Base-by-base conservation (phyloP, 2,113 vertebrate genomes). In the Eidolon helvum region DNA sequence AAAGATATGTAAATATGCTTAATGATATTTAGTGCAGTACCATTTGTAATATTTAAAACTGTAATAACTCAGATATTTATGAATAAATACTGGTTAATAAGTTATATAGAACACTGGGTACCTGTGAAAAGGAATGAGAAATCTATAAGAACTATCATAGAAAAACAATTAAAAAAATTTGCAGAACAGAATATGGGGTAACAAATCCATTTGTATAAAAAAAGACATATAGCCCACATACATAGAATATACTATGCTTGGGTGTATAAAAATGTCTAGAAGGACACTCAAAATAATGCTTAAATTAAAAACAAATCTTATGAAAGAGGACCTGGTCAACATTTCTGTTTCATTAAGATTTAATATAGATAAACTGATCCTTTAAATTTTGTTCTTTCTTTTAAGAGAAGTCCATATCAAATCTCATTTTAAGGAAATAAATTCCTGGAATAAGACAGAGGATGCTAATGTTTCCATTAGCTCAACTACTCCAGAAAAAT, bases 341-440 rank as follows among this genome's bases (percentile, higher is more conserved):
- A 61, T 85, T 85, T 85, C 43, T 92, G 57, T 59, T 85, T 86
- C 14, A 50, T 65, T 65, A 92, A 92, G 28, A 86, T 91, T 80
- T 92, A 61, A 59, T 65, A 93, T 14, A 94, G 68, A 48, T 38
- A 91, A 96, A 63, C 22, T 69, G 38, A 88, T 69, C 7, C 71
- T 71, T 91, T 14, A 91, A 53, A 75, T 24, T 28, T 33, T 94
- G 74, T 75, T 82, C 28, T 96, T 59, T 59, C 10, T 75, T 35
- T 77, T 91, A 87, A 69, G 50, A 7, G 21, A 87, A 69, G 12
- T 83, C n/a, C 50, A 53, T 68, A 83, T 61, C 61, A 80, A 83
- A 71, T 83, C 33, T 87, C 55, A 95, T 87, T 55, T 72, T 30
- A 74, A 87, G 63, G 68, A 71, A 91, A 91, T 66, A 79, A 94